A percentile compares a stretch with the other conserved stretches of the same genome.
These are phyloP conservation scores for Bradypodion ventrale DNA, from an alignment of 2,797 vertebrate species.

Conservation along the genomic window DNA sequence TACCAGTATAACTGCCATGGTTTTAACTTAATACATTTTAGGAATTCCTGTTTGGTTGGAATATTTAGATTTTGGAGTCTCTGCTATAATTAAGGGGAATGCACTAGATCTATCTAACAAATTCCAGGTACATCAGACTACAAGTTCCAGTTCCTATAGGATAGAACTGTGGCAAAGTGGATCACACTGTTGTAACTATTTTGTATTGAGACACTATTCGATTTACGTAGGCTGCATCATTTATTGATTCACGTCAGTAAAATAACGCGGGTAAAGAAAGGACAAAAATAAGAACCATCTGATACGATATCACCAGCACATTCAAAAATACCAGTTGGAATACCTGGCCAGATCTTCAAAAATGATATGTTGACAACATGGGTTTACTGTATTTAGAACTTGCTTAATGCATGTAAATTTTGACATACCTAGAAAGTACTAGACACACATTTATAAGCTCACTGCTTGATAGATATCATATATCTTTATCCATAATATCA, in stretches of 20 bases:
- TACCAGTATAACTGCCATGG: too few relatives aligned
- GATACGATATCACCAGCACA: constrained; percentile 21
- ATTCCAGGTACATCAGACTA: too few relatives aligned
- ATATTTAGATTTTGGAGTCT: too few relatives aligned
- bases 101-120: too few relatives aligned
- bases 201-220: not conserved
- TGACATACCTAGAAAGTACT: not conserved
- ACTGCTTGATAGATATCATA: not conserved
- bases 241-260: not conserved
- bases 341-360: not conserved
- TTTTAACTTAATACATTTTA: too few relatives aligned
- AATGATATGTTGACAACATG: constrained; percentile 31
- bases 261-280: not conserved
- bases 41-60: too few relatives aligned
- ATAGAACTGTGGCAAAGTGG: too few relatives aligned
- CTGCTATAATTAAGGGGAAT: too few relatives aligned
- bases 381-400: constrained; percentile 31
- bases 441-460: constrained; percentile 5
- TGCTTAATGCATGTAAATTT: not conserved
- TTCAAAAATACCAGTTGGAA: constrained; percentile 21
- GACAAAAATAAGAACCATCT: constrained; percentile 28
- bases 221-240: not conserved
- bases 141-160: too few relatives aligned
- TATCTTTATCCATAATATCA: not conserved
- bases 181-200: too few relatives aligned